Evolutionary conservation across 2,797 vertebrate species (phyloP).

Genomic region (Etheostoma nigrum): DNA sequence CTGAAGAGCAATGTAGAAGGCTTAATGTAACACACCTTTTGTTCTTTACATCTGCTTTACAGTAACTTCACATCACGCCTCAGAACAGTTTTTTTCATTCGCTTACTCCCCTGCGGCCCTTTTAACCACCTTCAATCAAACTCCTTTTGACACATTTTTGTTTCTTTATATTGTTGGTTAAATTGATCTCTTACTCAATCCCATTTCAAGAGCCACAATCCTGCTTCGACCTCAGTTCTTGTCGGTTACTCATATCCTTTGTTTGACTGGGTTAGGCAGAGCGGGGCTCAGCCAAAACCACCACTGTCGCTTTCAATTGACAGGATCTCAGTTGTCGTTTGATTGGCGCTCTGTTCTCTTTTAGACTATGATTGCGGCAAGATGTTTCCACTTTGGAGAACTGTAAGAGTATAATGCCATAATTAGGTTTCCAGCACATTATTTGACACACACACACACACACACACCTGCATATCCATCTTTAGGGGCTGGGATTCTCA

Average conservation of each 20-base stretch:
- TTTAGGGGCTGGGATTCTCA: constrained; percentile 45
- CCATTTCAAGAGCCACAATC: constrained; percentile 42
- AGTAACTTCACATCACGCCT: constrained; percentile 15
- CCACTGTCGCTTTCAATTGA: constrained; percentile 71
- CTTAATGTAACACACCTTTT: neutral
- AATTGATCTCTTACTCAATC: constrained; percentile 54
- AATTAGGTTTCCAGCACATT: constrained; percentile 53
- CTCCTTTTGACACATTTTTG: constrained; percentile 40
- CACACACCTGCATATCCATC: constrained; percentile 58
- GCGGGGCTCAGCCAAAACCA: constrained; percentile 64
- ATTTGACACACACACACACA: constrained; percentile 18
- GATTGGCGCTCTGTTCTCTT: constrained; percentile 51
- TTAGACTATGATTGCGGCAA: constrained; percentile 64
- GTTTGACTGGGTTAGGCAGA: constrained; percentile 61
- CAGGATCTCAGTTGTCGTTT: constrained; percentile 46
- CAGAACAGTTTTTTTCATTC: constrained; percentile 23
- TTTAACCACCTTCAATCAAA: constrained; percentile 30
- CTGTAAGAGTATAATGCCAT: constrained; percentile 39
- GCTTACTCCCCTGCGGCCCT: neutral
- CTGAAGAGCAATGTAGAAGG: neutral
- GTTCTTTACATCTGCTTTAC: constrained; percentile 5
- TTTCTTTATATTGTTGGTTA: constrained; percentile 40
- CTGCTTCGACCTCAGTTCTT: constrained; percentile 40
- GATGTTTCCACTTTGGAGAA: constrained; percentile 66
- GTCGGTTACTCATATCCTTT: constrained; percentile 49